Base-by-base conservation (phyloP, 2,797 vertebrate genomes). In the Ptychobarbus kaznakovi region DNA sequence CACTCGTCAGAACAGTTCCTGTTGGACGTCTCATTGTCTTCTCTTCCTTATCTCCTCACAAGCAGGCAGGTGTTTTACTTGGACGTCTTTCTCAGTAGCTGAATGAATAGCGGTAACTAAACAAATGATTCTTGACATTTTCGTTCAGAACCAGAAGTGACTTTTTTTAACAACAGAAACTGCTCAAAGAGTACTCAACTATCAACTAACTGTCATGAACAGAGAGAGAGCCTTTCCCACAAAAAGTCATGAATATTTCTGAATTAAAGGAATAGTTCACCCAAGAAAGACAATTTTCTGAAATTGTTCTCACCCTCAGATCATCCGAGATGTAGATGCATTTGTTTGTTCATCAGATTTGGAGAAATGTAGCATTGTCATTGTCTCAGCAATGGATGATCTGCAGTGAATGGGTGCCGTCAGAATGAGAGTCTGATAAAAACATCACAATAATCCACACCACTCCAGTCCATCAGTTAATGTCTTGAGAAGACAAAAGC, bases 31-130 rank as follows among this genome's bases (percentile, higher is more conserved):
- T 82, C 87, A 80, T 79, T 91, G 86, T 86, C 90, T 90, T 89
- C 90, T 84, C 80, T 77, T 49, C 42, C 63, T 56, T 58, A 28
- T 82, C 32, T 49, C 51, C 32, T 56, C 82, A 87, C 87, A 87
- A 88, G 90, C 82, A 61, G 90, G 94, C 94, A 96, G 95, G 94
- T 95, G 95, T 88, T 95, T 90, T 89, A 90, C 93, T 93, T 87
- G 35, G 32, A 83, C 40, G 87, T 82, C 85, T 89, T 88, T 90
- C 87, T 90, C 76, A 78, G 75, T 3, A 89, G 90, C 90, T 83
- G 44, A 83, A 85, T 63, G 88, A 73, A 83, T 76, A 61, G 80
- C 85, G 1, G 4, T 16, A 16, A 51, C 49, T 51, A 51, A 51
- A 51, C 15, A 51, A 51, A 51, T 53, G 5, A 53, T 53, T 53